phyloP scores from a whole-genome alignment of 2,888 invertebrate species.

The Uropetala carovei region DNA sequence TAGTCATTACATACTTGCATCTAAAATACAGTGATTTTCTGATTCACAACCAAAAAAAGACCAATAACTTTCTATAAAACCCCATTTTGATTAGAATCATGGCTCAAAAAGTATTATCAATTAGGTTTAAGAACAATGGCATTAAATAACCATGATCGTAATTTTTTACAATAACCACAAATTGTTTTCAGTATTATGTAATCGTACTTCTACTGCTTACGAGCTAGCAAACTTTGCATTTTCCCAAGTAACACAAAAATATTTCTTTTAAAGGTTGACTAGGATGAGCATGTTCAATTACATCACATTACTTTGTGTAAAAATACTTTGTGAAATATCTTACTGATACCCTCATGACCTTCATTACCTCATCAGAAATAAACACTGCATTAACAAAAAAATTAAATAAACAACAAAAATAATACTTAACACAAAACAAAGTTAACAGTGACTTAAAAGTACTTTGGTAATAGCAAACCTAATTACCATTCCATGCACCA shows the following conservation, averaged over 20 bases:
- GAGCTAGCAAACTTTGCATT: slow-evolving; percentile 45
- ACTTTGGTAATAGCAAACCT: slow-evolving; percentile 9
- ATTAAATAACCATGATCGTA: neutral
- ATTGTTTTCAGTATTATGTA: slow-evolving; percentile 9
- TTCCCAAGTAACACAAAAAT: slow-evolving; percentile 60
- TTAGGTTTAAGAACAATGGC: neutral
- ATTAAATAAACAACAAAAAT: slow-evolving; percentile 64
- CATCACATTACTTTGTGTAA: slow-evolving; percentile 62
- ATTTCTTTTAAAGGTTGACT: slow-evolving; percentile 46
- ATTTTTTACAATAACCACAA: neutral
- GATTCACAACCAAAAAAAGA: slow-evolving; percentile 43
- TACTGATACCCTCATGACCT: slow-evolving; percentile 59
- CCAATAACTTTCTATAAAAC: slow-evolving; percentile 37
- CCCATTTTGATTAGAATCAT: slow-evolving; percentile 33
- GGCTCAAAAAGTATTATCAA: neutral
- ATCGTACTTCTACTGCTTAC: slow-evolving; percentile 44
- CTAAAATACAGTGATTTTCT: slow-evolving; percentile 23
- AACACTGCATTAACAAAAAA: slow-evolving; percentile 61
- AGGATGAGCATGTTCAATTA: slow-evolving; percentile 62
- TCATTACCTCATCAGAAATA: slow-evolving; percentile 48
- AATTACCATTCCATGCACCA: slow-evolving; percentile 55
- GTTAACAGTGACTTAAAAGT: slow-evolving; percentile 52
- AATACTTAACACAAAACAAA: slow-evolving; percentile 58
- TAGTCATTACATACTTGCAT: slow-evolving; percentile 23
- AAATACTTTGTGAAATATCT: slow-evolving; percentile 63